A percentile compares a stretch with the other conserved stretches of the same genome.
These are phyloP conservation scores for Dicrurus megarhynchus DNA, from an alignment of 2,113 vertebrate genomes.

Conservation along the genomic window DNA sequence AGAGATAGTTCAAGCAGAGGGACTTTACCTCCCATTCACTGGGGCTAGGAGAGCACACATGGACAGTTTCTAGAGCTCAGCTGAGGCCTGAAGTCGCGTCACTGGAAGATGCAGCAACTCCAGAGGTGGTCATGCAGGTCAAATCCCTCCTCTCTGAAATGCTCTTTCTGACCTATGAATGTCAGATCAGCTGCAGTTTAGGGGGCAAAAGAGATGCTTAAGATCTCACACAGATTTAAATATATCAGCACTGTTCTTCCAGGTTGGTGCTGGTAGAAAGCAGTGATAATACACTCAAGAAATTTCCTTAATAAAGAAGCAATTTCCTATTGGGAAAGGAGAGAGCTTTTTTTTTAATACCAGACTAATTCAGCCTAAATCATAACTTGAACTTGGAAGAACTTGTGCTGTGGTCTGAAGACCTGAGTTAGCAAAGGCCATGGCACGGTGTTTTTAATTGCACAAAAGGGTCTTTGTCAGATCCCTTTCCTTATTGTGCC, in stretches of 20 bases:
- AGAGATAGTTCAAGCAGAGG: not conserved
- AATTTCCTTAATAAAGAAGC: not conserved
- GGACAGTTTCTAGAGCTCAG: not conserved
- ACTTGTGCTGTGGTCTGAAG: not conserved
- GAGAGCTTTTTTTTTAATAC: not conserved
- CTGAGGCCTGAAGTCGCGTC: not conserved
- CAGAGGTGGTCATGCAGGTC: not conserved
- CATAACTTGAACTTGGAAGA: not conserved
- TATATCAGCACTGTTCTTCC: not conserved
- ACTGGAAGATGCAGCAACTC: not conserved
- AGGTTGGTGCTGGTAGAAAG: not conserved
- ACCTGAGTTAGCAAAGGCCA: not conserved
- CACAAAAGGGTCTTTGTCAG: not conserved
- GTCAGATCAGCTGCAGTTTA: not conserved
- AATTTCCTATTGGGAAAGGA: not conserved
- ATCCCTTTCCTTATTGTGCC: not conserved
- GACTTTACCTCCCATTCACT: not conserved
- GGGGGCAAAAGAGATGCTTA: not conserved
- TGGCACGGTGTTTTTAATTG: not conserved
- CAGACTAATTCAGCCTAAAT: not conserved
- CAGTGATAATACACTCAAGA: not conserved
- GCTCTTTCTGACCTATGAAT: not conserved
- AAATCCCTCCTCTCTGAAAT: not conserved
- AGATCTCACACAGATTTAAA: not conserved
- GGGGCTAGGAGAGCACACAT: accelerated